Base-by-base conservation (phyloP, 2,113 vertebrate genomes). In the Thunnus maccoyii region DNA sequence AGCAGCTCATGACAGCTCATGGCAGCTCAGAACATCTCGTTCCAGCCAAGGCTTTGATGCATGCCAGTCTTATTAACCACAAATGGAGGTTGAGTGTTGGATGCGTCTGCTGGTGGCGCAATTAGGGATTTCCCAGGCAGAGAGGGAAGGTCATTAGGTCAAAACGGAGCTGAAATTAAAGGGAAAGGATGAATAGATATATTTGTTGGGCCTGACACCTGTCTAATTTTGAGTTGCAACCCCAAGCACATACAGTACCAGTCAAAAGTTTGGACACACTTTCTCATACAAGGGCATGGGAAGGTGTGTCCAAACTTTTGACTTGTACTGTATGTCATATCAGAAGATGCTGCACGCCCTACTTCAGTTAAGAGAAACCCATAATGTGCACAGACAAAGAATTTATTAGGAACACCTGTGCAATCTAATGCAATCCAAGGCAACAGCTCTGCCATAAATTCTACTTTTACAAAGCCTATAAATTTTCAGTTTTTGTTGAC, bases 71-170 rank as follows among this genome's bases (percentile, higher is more conserved):
- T 36, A 72, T 83, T 84, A 72, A 87, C 78, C 78, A 32, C 76
- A 74, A 84, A 72, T 52, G 20, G 66, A 64, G 47, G 54, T 36
- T 64, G 65, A 67, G 70, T 72, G 78, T 71, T 75, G 51, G 74
- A 55, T 84, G 48, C 25, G 14, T 84, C 63, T 56, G 46, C 64
- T 61, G 78, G 62, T 84, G 54, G 46, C 54, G 84, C 82, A 86
- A 72, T 83, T 62, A 54, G 89, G 88, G 81, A 80, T 86, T 89
- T 89, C 85, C 90, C 86, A 72, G 83, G 47, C 54, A 57, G 25
- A 82, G 22, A 78, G 11, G 36, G 47, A 13, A 72, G 61, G 72
- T 73, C 71, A 79, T 70, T 56, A 61, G 73, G 86, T 72, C 67
- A 86, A 64, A 85, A 58, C 55, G 63, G 18, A 74, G 16, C 22